These are phyloP conservation scores for Callyntrura sp. DNA, from an alignment of 2,888 invertebrate species.

Conservation along the genomic window DNA sequence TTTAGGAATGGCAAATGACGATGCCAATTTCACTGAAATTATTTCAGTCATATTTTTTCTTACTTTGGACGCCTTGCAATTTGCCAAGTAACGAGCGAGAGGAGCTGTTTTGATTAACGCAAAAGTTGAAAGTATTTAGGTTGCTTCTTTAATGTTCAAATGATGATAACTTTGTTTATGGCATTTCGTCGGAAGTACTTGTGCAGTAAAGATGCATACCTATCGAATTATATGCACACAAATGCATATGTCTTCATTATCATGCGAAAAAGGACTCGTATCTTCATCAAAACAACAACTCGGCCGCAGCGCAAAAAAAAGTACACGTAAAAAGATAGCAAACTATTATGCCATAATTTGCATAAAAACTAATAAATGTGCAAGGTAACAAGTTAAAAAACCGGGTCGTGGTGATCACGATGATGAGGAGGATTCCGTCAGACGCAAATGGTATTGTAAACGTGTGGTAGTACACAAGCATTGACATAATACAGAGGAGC, in stretches of 20 bases:
- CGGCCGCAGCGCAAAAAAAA: background rate
- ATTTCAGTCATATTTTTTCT: too few relatives aligned
- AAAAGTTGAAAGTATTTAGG: background rate
- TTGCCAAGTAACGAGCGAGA: too few relatives aligned
- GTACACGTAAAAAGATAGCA: background rate
- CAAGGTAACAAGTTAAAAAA: constrained; percentile 27
- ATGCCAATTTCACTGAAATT: too few relatives aligned
- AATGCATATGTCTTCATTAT: background rate
- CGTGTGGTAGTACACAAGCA: background rate
- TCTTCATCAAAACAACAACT: constrained; percentile 15
- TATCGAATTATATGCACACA: background rate
- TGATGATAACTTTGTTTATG: constrained; percentile 19
- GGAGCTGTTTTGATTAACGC: background rate
- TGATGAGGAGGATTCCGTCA: background rate
- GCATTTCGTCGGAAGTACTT: constrained; percentile 31
- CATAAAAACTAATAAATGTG: background rate
- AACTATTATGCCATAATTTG: background rate
- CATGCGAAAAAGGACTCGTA: background rate
- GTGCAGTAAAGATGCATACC: constrained; percentile 28
- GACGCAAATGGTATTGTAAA: background rate
- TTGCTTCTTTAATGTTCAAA: background rate
- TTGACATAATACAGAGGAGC: background rate
- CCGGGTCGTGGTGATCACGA: constrained; percentile 23
- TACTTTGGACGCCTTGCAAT: too few relatives aligned
- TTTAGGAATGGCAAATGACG: too few relatives aligned